phyloP scores from a whole-genome alignment of 1,140 invertebrate genomes.

The Zophobas atratus region DNA sequence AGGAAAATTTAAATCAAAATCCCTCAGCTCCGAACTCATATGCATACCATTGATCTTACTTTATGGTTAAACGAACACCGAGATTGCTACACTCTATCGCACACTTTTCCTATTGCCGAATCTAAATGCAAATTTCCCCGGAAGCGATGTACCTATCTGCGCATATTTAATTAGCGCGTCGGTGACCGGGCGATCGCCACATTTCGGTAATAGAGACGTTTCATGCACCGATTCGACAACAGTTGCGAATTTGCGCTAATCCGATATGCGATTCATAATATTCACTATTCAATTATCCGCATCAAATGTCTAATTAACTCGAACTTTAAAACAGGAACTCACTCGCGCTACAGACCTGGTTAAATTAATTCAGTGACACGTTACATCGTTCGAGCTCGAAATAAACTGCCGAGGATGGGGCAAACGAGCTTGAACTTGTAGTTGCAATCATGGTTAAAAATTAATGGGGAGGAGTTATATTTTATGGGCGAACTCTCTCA shows the following conservation, averaged over 20 bases:
- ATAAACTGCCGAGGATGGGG: too few relatives aligned
- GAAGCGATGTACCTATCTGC: slow-evolving; percentile 18
- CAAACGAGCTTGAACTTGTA: too few relatives aligned
- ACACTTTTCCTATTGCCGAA: slow-evolving; percentile 41
- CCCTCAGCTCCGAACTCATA: slow-evolving; percentile 55
- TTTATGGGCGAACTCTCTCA: too few relatives aligned
- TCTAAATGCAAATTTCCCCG: slow-evolving; percentile 39
- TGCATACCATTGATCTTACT: slow-evolving; percentile 61
- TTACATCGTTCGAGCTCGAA: too few relatives aligned
- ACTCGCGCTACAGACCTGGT: too few relatives aligned
- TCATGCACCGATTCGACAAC: slow-evolving; percentile 17
- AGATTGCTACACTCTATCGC: slow-evolving; percentile 51
- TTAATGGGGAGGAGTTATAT: too few relatives aligned
- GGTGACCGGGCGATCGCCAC: background rate
- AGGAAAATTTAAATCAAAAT: slow-evolving; percentile 54
- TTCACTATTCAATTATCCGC: background rate
- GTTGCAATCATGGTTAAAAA: too few relatives aligned
- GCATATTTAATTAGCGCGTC: slow-evolving; percentile 27
- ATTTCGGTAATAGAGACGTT: slow-evolving; percentile 21
- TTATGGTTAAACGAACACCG: slow-evolving; percentile 51
- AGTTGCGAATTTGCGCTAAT: background rate
- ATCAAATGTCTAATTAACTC: background rate
- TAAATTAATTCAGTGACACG: too few relatives aligned
- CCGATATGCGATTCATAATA: background rate
- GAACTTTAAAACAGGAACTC: too few relatives aligned